These are phyloP conservation scores for Ceriagrion tenellum DNA, from an alignment of 2,888 invertebrate genomes.

Conservation along the genomic window DNA sequence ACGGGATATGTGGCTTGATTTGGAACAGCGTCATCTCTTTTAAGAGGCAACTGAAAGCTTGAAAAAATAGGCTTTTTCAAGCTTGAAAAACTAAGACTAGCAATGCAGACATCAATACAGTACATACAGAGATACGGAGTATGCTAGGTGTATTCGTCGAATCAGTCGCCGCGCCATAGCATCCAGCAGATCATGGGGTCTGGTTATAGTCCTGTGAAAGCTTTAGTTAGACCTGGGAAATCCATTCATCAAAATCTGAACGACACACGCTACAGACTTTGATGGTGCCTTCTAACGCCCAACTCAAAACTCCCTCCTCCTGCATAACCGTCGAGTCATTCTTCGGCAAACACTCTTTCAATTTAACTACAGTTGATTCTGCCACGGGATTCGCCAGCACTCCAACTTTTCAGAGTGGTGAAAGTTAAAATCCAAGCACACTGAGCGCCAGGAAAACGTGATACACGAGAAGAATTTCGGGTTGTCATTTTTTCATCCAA, in stretches of 20 bases:
- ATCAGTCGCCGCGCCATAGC: too few relatives aligned
- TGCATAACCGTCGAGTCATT: not conserved
- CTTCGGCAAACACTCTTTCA: not conserved
- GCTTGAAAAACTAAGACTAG: too few relatives aligned
- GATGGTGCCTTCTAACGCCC: not conserved
- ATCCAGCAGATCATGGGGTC: too few relatives aligned
- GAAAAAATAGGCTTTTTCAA: too few relatives aligned
- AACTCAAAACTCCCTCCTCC: not conserved
- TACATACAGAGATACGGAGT: too few relatives aligned
- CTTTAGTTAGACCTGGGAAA: not conserved
- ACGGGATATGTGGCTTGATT: too few relatives aligned
- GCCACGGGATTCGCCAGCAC: not conserved
- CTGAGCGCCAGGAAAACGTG: not conserved
- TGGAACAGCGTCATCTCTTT: too few relatives aligned
- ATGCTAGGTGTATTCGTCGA: too few relatives aligned
- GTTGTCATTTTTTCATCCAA: not conserved
- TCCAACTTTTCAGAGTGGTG: not conserved
- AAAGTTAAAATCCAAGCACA: not conserved
- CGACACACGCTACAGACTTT: not conserved
- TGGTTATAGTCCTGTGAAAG: not conserved
- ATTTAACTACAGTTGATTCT: not conserved
- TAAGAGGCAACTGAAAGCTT: too few relatives aligned
- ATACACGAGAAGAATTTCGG: not conserved
- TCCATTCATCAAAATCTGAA: not conserved
- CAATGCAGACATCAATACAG: too few relatives aligned